phyloP scores from a whole-genome alignment of 2,888 invertebrate genomes.

The Podabrus alpinus region DNA sequence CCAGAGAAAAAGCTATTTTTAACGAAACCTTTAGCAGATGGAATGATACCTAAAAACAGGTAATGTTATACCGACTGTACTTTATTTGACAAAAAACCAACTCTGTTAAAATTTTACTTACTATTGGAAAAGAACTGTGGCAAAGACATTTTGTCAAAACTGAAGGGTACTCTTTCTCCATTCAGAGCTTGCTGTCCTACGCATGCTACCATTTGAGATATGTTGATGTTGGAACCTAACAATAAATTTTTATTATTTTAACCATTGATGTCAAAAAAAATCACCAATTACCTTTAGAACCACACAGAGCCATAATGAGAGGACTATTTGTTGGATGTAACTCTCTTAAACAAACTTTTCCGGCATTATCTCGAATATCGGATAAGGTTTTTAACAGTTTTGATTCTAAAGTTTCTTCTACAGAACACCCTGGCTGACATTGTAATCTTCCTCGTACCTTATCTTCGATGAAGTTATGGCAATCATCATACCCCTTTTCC shows the following conservation, averaged over 20 bases:
- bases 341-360: slow-evolving; percentile 93
- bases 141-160: slow-evolving; percentile 91
- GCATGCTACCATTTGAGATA: slow-evolving; percentile 99
- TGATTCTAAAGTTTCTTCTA: slow-evolving; percentile 89
- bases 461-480: slow-evolving; percentile 86
- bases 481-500: slow-evolving; percentile 73
- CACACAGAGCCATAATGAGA: slow-evolving; percentile 96
- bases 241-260: background rate
- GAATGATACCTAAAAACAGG: slow-evolving; percentile 73
- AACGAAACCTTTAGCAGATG: slow-evolving; percentile 96
- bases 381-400: slow-evolving; percentile 92
- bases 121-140: slow-evolving; percentile 93
- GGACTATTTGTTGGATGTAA: slow-evolving; percentile 91
- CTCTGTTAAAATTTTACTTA: slow-evolving; percentile 55
- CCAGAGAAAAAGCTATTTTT: slow-evolving; percentile 98
- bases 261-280: background rate
- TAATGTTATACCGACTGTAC: too few species aligned
- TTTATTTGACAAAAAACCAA: background rate
- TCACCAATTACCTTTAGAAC: slow-evolving; percentile 83
- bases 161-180: slow-evolving; percentile 95
- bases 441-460: slow-evolving; percentile 86
- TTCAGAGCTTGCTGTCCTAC: slow-evolving; percentile 99
- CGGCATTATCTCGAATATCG: slow-evolving; percentile 93
- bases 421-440: slow-evolving; percentile 90
- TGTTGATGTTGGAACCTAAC: slow-evolving; percentile 95